Evolutionary conservation across 2,113 vertebrate genomes (phyloP).

Genomic region (Hippocampus abdominalis): DNA sequence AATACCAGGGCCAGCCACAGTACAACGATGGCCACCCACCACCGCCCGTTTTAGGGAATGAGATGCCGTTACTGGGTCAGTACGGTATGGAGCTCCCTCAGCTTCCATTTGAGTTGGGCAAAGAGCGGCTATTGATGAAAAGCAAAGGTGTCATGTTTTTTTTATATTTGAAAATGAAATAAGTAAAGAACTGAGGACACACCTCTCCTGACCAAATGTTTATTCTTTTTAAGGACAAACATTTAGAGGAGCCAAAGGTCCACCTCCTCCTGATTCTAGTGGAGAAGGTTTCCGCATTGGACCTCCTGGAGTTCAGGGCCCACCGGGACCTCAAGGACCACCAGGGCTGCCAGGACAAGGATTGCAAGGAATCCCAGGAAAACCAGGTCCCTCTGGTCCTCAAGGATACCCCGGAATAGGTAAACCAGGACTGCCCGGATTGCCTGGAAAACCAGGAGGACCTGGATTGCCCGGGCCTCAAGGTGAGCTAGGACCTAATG

Average conservation of each 20-base stretch:
- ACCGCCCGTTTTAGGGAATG: constrained; percentile 84
- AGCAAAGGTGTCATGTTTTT: constrained; percentile 80
- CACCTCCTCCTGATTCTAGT: constrained; percentile 34
- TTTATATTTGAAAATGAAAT: not conserved
- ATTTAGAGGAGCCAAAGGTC: constrained; percentile 79
- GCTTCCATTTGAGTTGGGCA: constrained; percentile 78
- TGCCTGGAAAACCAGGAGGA: constrained; percentile 72
- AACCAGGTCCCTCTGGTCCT: constrained; percentile 63
- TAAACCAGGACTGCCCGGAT: constrained; percentile 72
- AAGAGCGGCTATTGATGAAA: constrained; percentile 77
- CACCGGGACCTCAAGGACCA: constrained; percentile 83
- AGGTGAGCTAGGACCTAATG: constrained; percentile 65
- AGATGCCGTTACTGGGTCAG: constrained; percentile 82
- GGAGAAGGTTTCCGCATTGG: constrained; percentile 82
- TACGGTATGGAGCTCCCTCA: constrained; percentile 86
- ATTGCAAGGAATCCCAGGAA: constrained; percentile 63
- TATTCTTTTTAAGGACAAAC: constrained; percentile 50
- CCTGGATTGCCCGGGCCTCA: constrained; percentile 60
- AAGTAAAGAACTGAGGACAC: not conserved
- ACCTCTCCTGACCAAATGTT: not conserved
- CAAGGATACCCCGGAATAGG: constrained; percentile 70
- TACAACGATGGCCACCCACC: constrained; percentile 83
- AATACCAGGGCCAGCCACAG: constrained; percentile 85
- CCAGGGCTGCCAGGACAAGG: constrained; percentile 80
- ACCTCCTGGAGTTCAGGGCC: constrained; percentile 79